Percentiles rank a stretch among this genome's conserved stretches.
Conservation (phyloP, 2,797 vertebrate species). For the Amphiprion clarkii region DNA sequence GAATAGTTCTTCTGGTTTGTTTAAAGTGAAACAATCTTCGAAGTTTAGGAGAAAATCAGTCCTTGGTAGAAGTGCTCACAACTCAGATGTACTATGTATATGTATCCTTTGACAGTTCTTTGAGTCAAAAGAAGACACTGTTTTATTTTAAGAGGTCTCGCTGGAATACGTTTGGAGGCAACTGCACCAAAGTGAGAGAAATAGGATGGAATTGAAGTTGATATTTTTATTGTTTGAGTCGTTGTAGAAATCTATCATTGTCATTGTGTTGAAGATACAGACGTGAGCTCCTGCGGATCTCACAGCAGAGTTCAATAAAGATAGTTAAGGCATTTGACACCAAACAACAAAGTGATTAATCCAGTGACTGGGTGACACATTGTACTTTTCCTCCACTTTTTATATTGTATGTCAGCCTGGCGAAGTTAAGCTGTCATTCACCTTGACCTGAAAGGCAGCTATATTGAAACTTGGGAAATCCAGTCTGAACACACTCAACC, state of each 20-base stretch:
- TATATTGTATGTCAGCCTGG: neutral
- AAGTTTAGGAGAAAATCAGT: neutral
- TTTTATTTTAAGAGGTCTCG: neutral
- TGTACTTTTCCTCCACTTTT: slow-evolving; percentile 6
- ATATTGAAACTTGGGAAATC: neutral
- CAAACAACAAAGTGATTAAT: slow-evolving; percentile 30
- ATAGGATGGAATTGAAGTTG: neutral
- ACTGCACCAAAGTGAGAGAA: neutral
- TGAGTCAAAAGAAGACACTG: neutral
- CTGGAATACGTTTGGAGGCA: neutral
- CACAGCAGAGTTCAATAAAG: neutral
- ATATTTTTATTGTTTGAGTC: neutral
- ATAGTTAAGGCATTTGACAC: slow-evolving; percentile 21
- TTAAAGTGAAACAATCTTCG: neutral
- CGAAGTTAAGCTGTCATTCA: neutral
- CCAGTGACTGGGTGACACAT: slow-evolving; percentile 23
- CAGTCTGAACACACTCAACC: neutral
- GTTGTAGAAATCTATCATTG: slow-evolving; percentile 13
- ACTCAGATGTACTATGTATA: neutral
- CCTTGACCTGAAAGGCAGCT: neutral
- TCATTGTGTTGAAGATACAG: slow-evolving; percentile 19
- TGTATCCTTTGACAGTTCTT: neutral
- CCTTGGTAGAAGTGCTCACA: neutral
- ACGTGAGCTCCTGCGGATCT: slow-evolving; percentile 5
- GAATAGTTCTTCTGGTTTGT: neutral